Base-by-base conservation (phyloP, 2,113 vertebrate species). In the Pseudopipra pipra region DNA sequence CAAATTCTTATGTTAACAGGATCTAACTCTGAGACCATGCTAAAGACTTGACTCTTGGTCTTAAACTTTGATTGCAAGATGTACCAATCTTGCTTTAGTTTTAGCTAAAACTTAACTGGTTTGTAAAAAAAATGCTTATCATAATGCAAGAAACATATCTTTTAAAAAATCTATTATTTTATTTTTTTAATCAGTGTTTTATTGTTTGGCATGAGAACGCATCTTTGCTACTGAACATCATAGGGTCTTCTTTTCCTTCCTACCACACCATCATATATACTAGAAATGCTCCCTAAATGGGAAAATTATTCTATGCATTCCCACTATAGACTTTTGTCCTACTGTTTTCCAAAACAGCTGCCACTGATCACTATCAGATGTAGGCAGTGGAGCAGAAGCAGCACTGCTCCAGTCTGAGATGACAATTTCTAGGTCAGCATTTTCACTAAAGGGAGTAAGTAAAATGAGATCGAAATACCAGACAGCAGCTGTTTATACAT, bases 381-480 rank as follows among this genome's bases (percentile, higher is more conserved):
- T 30, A 83, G 47, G 54, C 30, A 96, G 43, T 72, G 15, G 55
- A 94, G 91, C 75, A 96, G 87, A 94, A 87, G n/a, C 19, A 85
- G 43, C n/a, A 58, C 39, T 63, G 55, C 63, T 77, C 52, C 2
- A 1, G 37, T 82, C 43, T 86, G 79, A 88, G 39, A 81, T 18
- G 39, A 84, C 39, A 84, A 76, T 84, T 95, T 95, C 73, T 89
- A 90, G 76, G 76, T 77, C 84, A 94, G 47, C 58, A 51, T 91
- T 95, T 94, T 71, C 43, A 80, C 84, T 51, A 41, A 82, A 83
- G 39, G 31, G 19, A 89, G 23, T 8, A 71, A 94, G 14, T 89
- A 63, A 89, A 87, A 70, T 35, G 46, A 91, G 87, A 93, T 73
- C 33, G 35, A 96, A 83, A 88, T 52, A 63, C 22, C 72, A 80